Base-by-base conservation (phyloP, 2,888 invertebrate genomes). In the Cephus pulcher region DNA sequence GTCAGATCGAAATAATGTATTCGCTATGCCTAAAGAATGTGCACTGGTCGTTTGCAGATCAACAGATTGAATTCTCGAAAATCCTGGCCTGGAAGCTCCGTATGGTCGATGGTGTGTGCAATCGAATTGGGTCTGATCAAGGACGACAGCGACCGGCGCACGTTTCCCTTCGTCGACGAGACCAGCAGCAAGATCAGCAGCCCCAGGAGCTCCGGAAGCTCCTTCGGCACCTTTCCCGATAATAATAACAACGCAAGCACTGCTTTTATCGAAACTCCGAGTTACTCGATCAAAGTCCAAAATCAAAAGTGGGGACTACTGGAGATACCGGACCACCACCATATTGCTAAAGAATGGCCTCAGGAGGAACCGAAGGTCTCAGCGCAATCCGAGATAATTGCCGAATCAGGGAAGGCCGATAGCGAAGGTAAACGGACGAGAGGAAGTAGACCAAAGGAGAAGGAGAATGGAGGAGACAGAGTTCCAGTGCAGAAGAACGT, bases 81-180 rank as follows among this genome's bases (percentile, higher is more conserved):
- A 56, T 23, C 23, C 23, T 71, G 71, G 71, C 71, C 71, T 12
- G 76, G 79, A 74, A 69, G 78, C 15, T 88, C 81, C 76, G 81
- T 84, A 1, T 88, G 88, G 87, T 82, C 86, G 12, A n/a, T 82
- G 40, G 82, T 84, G 1, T 86, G 86, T 73, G 87, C 87, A 15
- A 79, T 82, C 73, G 85, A 87, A 11, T 78, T 88, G 34, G 88
- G 87, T 11, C 34, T 88, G 73, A 69, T 84, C 32, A 34, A 78
- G 11, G 80, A 84, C 12, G 56, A 23, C 56, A 9, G 15, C 23
- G 2, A 56, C 23, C 23, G 56, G 23, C 23, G 56, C 56, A 56
- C 56, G 23, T 56, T 56, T 56, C 23, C 56, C 56, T 56, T 23
- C 0, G 9, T 23, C 56, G 56, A 56, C 15, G 15, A 40, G 4